Percentiles rank a stretch among this genome's conserved stretches.
These are phyloP conservation scores for Sepioteuthis lessoniana DNA, from an alignment of 2,888 invertebrate species.

Conservation along the genomic window DNA sequence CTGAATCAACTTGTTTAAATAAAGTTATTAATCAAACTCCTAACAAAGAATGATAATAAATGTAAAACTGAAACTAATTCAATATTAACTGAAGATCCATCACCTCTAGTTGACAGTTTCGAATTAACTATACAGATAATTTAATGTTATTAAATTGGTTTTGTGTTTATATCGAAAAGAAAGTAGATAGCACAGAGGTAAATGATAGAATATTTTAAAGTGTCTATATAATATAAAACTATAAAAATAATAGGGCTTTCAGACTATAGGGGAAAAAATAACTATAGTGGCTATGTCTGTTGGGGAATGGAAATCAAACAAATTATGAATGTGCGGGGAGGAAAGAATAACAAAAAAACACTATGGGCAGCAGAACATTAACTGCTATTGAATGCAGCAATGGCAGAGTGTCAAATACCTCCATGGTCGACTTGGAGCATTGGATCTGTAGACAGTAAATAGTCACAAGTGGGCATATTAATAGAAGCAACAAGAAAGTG, in stretches of 20 bases:
- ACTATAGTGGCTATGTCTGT: neutral
- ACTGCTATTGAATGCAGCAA: conserved; percentile 45
- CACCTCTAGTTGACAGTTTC: too few species aligned
- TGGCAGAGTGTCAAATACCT: conserved; percentile 38
- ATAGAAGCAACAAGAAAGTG: neutral
- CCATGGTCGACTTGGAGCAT: conserved; percentile 47
- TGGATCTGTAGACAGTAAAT: conserved; percentile 41
- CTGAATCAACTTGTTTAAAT: too few species aligned
- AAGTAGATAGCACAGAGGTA: neutral
- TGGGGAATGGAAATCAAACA: neutral
- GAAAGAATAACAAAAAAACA: neutral
- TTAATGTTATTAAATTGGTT: neutral
- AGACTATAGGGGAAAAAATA: neutral
- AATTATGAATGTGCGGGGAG: conserved; percentile 1
- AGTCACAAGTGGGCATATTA: neutral
- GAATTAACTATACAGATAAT: too few species aligned
- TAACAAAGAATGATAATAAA: too few species aligned
- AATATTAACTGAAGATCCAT: too few species aligned
- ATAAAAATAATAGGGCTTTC: neutral
- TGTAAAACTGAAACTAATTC: too few species aligned
- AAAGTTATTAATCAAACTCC: too few species aligned
- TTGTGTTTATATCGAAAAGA: neutral
- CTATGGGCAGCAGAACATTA: conserved; percentile 46
- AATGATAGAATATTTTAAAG: neutral
- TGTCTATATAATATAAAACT: neutral